Percentiles rank a stretch among this genome's conserved stretches.
Conservation (phyloP, 1,140 invertebrate species). For the Apolygus lucorum region DNA sequence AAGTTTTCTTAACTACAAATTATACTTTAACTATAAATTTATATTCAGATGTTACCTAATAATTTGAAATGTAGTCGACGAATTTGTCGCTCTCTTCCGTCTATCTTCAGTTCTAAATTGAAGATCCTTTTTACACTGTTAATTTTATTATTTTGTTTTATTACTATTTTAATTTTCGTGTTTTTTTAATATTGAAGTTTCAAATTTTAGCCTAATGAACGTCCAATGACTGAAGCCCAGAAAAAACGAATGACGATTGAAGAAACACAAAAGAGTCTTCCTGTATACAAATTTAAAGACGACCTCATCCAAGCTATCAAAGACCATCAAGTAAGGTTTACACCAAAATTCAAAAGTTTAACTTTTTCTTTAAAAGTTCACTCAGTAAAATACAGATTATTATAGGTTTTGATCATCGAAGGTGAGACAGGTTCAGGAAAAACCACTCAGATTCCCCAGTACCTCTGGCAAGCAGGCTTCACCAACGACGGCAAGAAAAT, state of each 20-base stretch:
- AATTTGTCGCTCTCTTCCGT: too few species aligned
- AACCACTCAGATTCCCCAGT: slow-evolving; percentile 98
- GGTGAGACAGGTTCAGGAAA: slow-evolving; percentile 98
- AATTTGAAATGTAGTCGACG: too few species aligned
- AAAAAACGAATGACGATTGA: slow-evolving; percentile 74
- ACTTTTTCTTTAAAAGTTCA: slow-evolving; percentile 17
- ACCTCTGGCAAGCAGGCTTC: slow-evolving; percentile 86
- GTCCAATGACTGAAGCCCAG: slow-evolving; percentile 49
- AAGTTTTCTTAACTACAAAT: too few species aligned
- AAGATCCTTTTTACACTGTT: too few species aligned
- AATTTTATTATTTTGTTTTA: too few species aligned
- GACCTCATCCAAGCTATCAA: slow-evolving; percentile 79
- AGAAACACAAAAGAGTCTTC: slow-evolving; percentile 87
- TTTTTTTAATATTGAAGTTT: too few species aligned
- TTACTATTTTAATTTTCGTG: too few species aligned
- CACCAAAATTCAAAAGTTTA: slow-evolving; percentile 15
- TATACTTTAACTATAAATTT: too few species aligned
- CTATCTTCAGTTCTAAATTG: too few species aligned
- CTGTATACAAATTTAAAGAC: slow-evolving; percentile 87
- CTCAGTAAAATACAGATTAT: slow-evolving; percentile 13
- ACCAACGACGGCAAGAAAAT: slow-evolving; percentile 72
- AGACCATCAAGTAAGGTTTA: slow-evolving; percentile 65
- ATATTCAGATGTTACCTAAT: too few species aligned
- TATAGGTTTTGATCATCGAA: slow-evolving; percentile 81
- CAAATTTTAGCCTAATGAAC: background rate